Base-by-base conservation (phyloP, 2,113 vertebrate genomes). In the Pycnonotus jocosus region DNA sequence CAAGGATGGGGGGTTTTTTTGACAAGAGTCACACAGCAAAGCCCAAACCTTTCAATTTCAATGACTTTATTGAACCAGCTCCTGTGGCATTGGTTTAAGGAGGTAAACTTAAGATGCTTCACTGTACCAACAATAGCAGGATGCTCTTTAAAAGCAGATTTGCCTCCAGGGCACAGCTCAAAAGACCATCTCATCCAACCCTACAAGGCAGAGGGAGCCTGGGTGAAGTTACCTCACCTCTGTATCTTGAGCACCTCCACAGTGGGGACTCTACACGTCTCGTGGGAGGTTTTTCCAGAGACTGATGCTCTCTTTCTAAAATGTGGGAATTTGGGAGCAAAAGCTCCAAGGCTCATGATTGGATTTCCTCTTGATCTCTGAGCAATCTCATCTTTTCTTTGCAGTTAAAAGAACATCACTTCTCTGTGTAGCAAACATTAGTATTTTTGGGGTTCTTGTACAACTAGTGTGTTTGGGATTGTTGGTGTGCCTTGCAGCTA, bases 231-330 rank as follows among this genome's bases (percentile, higher is more conserved):
- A 10, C 17, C 27, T 47, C 42, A 44, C 31, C 24, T 50, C 22
- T 23, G 5, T 25, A 5, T 50, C 33, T 25, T 56, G 69, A 30
- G 71, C 61, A 33, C 7, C 11, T 81, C 40, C 47, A 23, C 24
- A 10, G 0, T 5, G 11, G 10, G 9, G 31, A 31, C 38, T 58
- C 28, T 7, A 0, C 2, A 2, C 0, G 0, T 50, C 18, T 54
- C 28, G 19, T 42, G 45, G 61, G 27, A 65, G 12, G 3, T 51
- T n/a, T 25, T 79, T 73, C 23, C 48, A 19, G 38, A 12, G 14
- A 12, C 11, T 22, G 28, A 8, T 51, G 18, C 10, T 38, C 20
- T 42, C 31, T 18, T 28, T 24, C 11, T 60, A 25, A 50, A 50
- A 88, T 19, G 5, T 19, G 31, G 38, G 51, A 47, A 11, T 61